phyloP scores from a whole-genome alignment of 2,888 invertebrate species.

The Pilophorus perplexus region DNA sequence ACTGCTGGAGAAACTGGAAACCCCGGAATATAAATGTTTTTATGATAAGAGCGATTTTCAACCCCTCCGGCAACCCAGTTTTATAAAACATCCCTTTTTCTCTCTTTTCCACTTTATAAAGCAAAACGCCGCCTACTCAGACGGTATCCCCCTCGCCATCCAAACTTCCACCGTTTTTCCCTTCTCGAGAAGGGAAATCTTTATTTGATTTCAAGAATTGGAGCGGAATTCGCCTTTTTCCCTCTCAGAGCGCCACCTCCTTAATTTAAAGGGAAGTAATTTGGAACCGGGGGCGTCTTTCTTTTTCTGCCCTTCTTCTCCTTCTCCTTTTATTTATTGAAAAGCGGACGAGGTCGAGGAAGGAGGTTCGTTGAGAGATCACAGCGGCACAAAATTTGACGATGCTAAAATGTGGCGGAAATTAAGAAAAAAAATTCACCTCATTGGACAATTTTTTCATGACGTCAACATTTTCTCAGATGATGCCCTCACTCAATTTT shows the following conservation, averaged over 20 bases:
- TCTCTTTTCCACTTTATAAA: slow-evolving; percentile 28
- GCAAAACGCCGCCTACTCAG: too few species aligned
- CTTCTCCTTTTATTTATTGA: background rate
- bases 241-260: slow-evolving; percentile 20
- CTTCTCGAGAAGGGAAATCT: slow-evolving; percentile 34
- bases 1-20: slow-evolving; percentile 6
- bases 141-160: too few species aligned
- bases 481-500: too few species aligned
- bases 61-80: slow-evolving; percentile 14
- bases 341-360: background rate
- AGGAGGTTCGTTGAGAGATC: background rate
- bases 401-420: too few species aligned
- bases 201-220: slow-evolving; percentile 41
- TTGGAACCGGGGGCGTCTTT: slow-evolving; percentile 13
- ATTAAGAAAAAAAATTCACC: too few species aligned
- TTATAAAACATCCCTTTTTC: slow-evolving; percentile 27
- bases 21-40: slow-evolving; percentile 40
- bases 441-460: too few species aligned
- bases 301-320: background rate
- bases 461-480: too few species aligned
- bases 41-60: slow-evolving; percentile 40
- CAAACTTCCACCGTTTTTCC: too few species aligned
- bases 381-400: too few species aligned
- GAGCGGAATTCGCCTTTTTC: slow-evolving; percentile 40
- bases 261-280: slow-evolving; percentile 41